These are phyloP conservation scores for Steinernema khuongi DNA, from an alignment of 1,140 invertebrate genomes.

Conservation along the genomic window DNA sequence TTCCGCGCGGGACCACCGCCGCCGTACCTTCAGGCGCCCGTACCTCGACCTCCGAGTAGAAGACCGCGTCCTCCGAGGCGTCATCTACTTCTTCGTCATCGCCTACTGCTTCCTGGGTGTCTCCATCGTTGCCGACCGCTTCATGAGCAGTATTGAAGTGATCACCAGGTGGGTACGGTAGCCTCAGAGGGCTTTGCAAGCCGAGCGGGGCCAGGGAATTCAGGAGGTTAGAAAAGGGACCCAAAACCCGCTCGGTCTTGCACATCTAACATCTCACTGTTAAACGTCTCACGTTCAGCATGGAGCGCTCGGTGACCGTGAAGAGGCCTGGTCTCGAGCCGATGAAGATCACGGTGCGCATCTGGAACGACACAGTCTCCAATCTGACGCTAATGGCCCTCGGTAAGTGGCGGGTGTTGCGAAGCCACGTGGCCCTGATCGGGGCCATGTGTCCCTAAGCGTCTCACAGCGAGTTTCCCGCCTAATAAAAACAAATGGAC, in stretches of 20 bases:
- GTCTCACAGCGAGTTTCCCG: conserved; percentile 7
- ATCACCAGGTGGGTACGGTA: conserved; percentile 83
- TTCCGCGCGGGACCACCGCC: not conserved
- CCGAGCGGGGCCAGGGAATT: too few relatives aligned
- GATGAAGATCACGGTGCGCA: conserved; percentile 63
- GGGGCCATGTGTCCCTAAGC: not conserved
- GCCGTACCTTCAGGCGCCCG: conserved; percentile 64
- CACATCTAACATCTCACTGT: not conserved
- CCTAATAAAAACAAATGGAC: conserved; percentile 1
- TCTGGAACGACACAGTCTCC: conserved; percentile 93
- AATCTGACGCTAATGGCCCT: conserved; percentile 97
- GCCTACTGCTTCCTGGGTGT: conserved; percentile 95
- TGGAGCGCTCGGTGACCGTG: conserved; percentile 59
- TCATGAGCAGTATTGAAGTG: conserved; percentile 98
- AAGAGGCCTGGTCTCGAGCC: conserved; percentile 60
- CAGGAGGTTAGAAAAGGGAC: too few relatives aligned
- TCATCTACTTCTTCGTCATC: conserved; percentile 81
- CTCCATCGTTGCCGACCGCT: conserved; percentile 93
- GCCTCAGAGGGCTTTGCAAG: too few relatives aligned
- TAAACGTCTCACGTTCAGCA: conserved; percentile 34
- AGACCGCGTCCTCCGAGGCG: conserved; percentile 73
- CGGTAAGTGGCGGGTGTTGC: conserved; percentile 63
- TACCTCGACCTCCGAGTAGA: conserved; percentile 66
- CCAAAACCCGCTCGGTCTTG: too few relatives aligned
- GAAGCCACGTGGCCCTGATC: conserved; percentile 25